Evolutionary conservation across 2,113 vertebrate species (phyloP), one percentile per base, ranked within the genome.

Genomic region (Fulmarus glacialis): DNA sequence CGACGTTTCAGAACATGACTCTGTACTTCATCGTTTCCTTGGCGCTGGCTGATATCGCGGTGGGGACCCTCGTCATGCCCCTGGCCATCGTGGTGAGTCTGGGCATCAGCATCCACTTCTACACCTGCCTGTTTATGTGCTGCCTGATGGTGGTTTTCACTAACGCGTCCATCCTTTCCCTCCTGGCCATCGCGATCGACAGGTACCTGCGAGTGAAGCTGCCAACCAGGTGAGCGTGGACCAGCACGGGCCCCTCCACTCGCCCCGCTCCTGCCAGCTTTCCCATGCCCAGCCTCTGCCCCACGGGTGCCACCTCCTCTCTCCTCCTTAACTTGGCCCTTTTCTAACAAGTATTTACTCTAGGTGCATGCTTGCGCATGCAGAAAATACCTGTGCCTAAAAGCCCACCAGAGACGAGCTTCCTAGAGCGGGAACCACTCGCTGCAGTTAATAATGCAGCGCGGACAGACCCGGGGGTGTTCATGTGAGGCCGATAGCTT

Each of bases 121-220:
- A 98, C 11, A 2, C 24, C 60, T 99, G 99, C 93, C 98, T 99
- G 2, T 98, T 99, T 59, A 90, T 99, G 93, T 98, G 98, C 97
- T 99, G 99, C 50, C 63, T 99, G 43, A 13, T 99, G 62, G 48
- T 99, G 66, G 67, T 98, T 45, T 97, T 99, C 79, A 98, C 98
- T 1, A 97, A 98, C 0, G 99, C 98, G 7, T 99, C 99, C 58
- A 98, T 99, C 90, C 95, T 99, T 90, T 98, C 98, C 64, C 97
- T 99, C 32, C 80, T 97, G 62, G 99, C 99, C 89, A 99, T 99
- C 17, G 98, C 99, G 0, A 82, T 99, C 74, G 99, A 99, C 96
- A 98, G 99, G 29, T 99, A 97, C 96, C 98, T 99, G 75, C 96
- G 99, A 2, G 98, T 99, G 43, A 98, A 97, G 89, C 96, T 99